Conservation (phyloP, 2,797 vertebrate species). For the Erpetoichthys calabaricus region DNA sequence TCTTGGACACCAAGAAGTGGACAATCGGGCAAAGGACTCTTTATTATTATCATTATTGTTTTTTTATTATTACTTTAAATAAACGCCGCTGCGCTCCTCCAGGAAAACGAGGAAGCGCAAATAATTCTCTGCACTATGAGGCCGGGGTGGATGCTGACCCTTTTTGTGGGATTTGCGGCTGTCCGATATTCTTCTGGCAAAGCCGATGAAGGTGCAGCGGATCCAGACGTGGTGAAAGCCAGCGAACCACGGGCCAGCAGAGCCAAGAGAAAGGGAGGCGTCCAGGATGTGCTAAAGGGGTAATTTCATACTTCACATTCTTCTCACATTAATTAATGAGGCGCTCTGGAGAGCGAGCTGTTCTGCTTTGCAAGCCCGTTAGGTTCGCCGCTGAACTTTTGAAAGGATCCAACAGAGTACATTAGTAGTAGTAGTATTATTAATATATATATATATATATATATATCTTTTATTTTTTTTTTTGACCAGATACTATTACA, state of each 20-base stretch:
- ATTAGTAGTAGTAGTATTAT: no score
- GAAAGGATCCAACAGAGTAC: no score
- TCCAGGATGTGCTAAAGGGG: conserved; percentile 83
- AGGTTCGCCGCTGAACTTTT: no score
- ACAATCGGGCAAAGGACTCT: no score
- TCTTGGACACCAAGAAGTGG: no score
- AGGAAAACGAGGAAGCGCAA: conserved; percentile 19
- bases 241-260: conserved; percentile 65
- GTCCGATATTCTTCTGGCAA: conserved; percentile 43
- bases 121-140: conserved; percentile 51
- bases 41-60: no score
- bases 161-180: conserved; percentile 60
- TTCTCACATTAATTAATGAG: conserved; percentile 2
- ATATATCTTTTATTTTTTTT: not conserved
- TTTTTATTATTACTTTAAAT: no score
- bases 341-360: not conserved
- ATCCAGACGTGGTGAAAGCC: conserved; percentile 41
- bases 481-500: not conserved
- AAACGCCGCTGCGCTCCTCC: no score
- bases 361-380: no score
- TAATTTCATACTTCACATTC: conserved; percentile 34
- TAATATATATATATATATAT: not conserved
- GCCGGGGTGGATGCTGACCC: conserved; percentile 52
- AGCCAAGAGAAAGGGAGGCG: conserved; percentile 73
- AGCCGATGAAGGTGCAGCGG: conserved; percentile 41